Evolutionary conservation across 1,140 invertebrate genomes (phyloP), one percentile per base, ranked within the genome.

Genomic region (Drosophila ohnishii): DNA sequence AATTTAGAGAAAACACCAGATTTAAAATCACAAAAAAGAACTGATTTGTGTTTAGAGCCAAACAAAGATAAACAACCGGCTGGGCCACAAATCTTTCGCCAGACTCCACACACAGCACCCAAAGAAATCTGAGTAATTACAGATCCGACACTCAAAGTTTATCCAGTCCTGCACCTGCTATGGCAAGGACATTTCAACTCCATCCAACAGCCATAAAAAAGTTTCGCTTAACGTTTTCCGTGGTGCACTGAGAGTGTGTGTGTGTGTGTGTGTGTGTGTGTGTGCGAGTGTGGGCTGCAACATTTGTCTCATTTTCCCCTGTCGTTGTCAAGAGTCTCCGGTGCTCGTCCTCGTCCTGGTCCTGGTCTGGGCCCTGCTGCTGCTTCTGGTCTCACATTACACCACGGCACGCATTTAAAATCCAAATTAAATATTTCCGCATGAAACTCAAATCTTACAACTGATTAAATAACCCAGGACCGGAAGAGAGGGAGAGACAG

Each of bases 381-480:
- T 32, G 28, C 32, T 59, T 32, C 45, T 74, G 79, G 67, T 67
- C 60, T 86, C 71, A 62, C 50, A 83, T 87, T 74, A 83, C 83
- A 81, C 67, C 64, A 48, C 47, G 84, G 79, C 83, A 87, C 83
- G 84, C 83, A 87, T 83, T 87, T 87, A 88, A 87, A 87, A 87
- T 87, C 83, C 83, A 87, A 87, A 87, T 87, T 87, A 87, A 87
- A 87, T 87, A 87, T 87, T 87, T 87, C 83, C 83, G 83, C 83
- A 87, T 87, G 83, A 87, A 87, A 83, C 83, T 76, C 72, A 87
- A 87, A 88, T 87, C 83, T 88, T 87, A 88, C 83, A 87, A 88
- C 83, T 88, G 83, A 87, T 87, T 87, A 87, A 87, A 87, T 87
- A 87, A 83, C 69, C 83, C 83, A 67, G 72, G 47, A 57, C 67